Evolutionary conservation across 2,888 invertebrate genomes (phyloP).

Genomic region (Molanna angustata): DNA sequence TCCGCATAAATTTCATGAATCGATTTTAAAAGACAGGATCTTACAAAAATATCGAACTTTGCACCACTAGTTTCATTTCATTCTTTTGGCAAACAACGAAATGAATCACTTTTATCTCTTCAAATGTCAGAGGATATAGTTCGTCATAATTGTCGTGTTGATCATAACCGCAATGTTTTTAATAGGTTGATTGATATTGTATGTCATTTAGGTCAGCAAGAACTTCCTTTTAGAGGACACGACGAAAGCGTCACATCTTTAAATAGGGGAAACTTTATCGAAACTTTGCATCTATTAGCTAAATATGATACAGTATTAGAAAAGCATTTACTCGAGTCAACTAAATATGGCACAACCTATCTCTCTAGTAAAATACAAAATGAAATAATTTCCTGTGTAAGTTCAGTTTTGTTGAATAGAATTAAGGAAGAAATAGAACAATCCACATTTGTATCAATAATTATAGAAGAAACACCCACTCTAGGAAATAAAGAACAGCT

Average conservation of each 20-base stretch:
- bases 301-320: constrained; percentile 35
- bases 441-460: too few species aligned
- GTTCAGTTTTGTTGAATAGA: too few species aligned
- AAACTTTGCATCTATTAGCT: constrained; percentile 36
- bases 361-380: constrained; percentile 5
- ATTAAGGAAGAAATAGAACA: background rate
- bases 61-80: constrained; percentile 7
- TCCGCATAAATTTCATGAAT: too few species aligned
- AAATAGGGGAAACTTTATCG: constrained; percentile 36
- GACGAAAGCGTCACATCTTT: constrained; percentile 35
- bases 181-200: constrained; percentile 5
- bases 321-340: constrained; percentile 36
- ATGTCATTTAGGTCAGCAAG: constrained; percentile 16
- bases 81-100: background rate
- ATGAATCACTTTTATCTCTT: background rate
- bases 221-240: constrained; percentile 37
- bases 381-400: constrained; percentile 34
- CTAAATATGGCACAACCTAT: constrained; percentile 38
- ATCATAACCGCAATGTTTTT: constrained; percentile 2
- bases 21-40: too few species aligned
- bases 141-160: constrained; percentile 1
- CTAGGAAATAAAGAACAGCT: constrained; percentile 35
- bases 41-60: too few species aligned
- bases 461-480: constrained; percentile 37
- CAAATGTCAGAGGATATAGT: constrained; percentile 1